phyloP scores from a whole-genome alignment of 2,888 invertebrate species.

The Heliconius ethilla region DNA sequence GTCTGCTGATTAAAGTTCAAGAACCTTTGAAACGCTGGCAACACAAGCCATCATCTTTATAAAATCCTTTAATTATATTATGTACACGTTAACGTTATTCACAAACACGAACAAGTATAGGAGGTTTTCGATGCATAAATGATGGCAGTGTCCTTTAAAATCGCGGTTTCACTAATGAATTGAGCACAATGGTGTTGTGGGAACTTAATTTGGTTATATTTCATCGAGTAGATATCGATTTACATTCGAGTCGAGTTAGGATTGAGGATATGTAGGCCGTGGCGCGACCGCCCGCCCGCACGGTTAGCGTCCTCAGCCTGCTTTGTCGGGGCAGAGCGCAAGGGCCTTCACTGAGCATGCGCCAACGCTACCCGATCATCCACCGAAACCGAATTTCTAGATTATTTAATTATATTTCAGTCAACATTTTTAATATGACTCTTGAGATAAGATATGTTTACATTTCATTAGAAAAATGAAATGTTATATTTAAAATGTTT shows the following conservation, averaged over 20 bases:
- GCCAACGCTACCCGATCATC: conserved; percentile 60
- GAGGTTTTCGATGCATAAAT: conserved; percentile 48
- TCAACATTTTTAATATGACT: conserved; percentile 30
- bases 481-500: neutral
- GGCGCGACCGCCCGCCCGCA: conserved; percentile 64
- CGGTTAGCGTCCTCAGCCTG: conserved; percentile 64
- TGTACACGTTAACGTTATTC: conserved; percentile 54
- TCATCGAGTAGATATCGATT: conserved; percentile 71
- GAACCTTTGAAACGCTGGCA: conserved; percentile 34
- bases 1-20: conserved; percentile 33
- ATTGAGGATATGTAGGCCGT: conserved; percentile 49
- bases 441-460: conserved; percentile 7
- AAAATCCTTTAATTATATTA: conserved; percentile 47
- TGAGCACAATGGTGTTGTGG: conserved; percentile 34
- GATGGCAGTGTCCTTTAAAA: conserved; percentile 42
- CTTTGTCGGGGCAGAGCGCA: conserved; percentile 61
- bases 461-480: neutral
- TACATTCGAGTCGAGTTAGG: conserved; percentile 54
- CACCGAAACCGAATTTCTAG: conserved; percentile 52
- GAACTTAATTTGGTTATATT: conserved; percentile 44
- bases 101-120: conserved; percentile 59
- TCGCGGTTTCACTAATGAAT: conserved; percentile 7
- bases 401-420: conserved; percentile 45
- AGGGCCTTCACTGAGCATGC: conserved; percentile 69
- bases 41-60: conserved; percentile 47